Evolutionary conservation across 2,113 vertebrate species (phyloP).

Genomic region (Ageneiosus marmoratus): DNA sequence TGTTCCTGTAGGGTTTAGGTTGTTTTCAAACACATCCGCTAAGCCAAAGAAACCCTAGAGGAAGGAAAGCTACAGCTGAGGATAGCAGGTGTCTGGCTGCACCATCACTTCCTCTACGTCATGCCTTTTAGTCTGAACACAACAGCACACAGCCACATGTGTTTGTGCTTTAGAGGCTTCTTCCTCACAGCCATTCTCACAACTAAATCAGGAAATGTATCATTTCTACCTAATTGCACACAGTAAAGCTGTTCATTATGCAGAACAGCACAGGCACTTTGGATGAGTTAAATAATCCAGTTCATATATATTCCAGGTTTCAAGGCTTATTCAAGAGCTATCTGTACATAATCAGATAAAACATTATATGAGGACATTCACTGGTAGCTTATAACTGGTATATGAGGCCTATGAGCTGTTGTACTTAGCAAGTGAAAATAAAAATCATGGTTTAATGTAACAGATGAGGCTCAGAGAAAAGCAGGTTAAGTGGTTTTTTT

Average conservation of each 20-base stretch:
- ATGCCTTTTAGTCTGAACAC: conserved; percentile 4
- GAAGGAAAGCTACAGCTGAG: conserved; percentile 10
- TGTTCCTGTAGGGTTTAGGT: not conserved
- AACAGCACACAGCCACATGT: conserved; percentile 5
- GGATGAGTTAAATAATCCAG: conserved; percentile 11
- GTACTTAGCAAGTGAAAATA: not conserved
- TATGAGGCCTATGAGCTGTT: not conserved
- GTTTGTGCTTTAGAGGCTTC: conserved; percentile 14
- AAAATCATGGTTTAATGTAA: not conserved
- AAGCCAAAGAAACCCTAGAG: conserved; percentile 7
- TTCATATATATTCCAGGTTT: conserved; percentile 24
- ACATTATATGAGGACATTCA: conserved; percentile 25
- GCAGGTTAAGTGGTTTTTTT: not conserved
- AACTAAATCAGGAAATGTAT: not conserved
- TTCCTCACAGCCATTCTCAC: not conserved
- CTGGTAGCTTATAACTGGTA: conserved; percentile 2
- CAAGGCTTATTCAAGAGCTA: not conserved
- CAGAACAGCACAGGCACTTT: conserved; percentile 2
- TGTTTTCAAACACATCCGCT: conserved; percentile 8
- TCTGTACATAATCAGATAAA: not conserved
- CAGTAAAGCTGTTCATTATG: not conserved
- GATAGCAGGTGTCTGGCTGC: conserved; percentile 32
- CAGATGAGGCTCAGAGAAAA: not conserved
- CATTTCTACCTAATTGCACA: not conserved
- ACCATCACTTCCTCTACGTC: not conserved